Evolutionary conservation across 2,888 invertebrate genomes (phyloP), one percentile per base, ranked within the genome.

Genomic region (Pristionchus arcanus): DNA sequence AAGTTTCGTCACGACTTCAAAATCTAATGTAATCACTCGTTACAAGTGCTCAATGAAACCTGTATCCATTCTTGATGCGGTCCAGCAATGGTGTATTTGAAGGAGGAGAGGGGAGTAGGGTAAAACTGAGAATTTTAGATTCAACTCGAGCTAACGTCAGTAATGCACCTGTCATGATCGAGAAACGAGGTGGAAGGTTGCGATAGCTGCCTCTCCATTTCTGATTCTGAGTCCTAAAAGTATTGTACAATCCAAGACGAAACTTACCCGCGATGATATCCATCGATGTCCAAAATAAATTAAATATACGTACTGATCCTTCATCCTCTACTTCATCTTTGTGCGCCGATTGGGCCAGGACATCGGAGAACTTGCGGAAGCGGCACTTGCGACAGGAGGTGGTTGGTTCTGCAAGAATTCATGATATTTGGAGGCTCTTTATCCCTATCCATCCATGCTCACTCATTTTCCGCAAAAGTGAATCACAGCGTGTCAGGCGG

Each of bases 321-420:
- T 63, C 63, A 63, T n/a, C n/a, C 4, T 63, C 25, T 1, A 25
- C n/a, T 1, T 63, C 63, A 21, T 63, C 63, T n/a, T 25, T 21
- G 21, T 37, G 16, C 19, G 34, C 34, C 21, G 74, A 74, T n/a
- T 74, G 74, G 0, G 74, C 74, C 25, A 74, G 74, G 2, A 81
- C 49, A 3, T 81, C 81, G 2, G 49, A 28, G 53, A 81, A 81
- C 42, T 53, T 42, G 7, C 19, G 49, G 34, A 81, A 81, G 9
- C 81, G 81, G 28, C 81, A 81, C 28, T 81, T 81, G 81, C 81
- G 81, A 49, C 81, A 81, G 19, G 81, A 81, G 25, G 81, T 81
- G 25, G 81, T 81, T 0, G 81, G 81, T 16, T 81, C 81, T 81
- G 53, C 25, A 53, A 74, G 1, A 25, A 28, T 66, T 66, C 1